Evolutionary conservation across 2,113 vertebrate species (phyloP).

Genomic region (Labeo rohita): DNA sequence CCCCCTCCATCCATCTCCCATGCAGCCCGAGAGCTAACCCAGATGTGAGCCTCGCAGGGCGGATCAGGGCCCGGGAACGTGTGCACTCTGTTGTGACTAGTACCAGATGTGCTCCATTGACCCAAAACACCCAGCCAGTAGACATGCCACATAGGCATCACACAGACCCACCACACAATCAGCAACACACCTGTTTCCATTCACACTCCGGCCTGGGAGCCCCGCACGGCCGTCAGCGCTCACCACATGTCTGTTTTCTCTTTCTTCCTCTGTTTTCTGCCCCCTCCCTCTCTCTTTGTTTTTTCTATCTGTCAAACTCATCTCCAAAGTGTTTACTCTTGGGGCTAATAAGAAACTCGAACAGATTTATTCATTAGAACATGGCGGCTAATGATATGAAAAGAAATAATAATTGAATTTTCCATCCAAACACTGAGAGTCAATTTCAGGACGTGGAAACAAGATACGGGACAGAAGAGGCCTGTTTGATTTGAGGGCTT

Average conservation of each 20-base stretch:
- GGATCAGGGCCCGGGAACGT: conserved; percentile 78
- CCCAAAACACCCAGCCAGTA: conserved; percentile 84
- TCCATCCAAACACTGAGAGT: conserved; percentile 68
- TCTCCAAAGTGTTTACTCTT: conserved; percentile 66
- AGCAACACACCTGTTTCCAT: conserved; percentile 83
- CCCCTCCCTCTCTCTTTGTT: conserved; percentile 25
- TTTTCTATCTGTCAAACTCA: conserved; percentile 63
- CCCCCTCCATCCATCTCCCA: conserved; percentile 51
- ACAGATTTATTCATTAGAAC: conserved; percentile 66
- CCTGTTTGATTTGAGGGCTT: conserved; percentile 72
- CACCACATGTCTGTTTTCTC: conserved; percentile 59
- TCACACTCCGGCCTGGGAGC: conserved; percentile 70
- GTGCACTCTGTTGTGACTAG: conserved; percentile 84
- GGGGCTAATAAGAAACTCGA: conserved; percentile 64
- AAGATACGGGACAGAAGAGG: conserved; percentile 64
- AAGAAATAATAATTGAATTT: conserved; percentile 75
- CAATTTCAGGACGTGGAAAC: conserved; percentile 62
- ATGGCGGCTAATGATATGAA: conserved; percentile 67
- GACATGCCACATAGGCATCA: conserved; percentile 82
- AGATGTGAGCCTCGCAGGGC: conserved; percentile 80
- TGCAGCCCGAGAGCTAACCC: conserved; percentile 72
- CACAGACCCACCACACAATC: conserved; percentile 83
- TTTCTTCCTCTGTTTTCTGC: conserved; percentile 58
- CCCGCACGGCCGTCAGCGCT: conserved; percentile 65
- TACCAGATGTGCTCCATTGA: conserved; percentile 87